These are phyloP conservation scores for Regulus satrapa DNA, from an alignment of 2,113 vertebrate species.

Conservation along the genomic window DNA sequence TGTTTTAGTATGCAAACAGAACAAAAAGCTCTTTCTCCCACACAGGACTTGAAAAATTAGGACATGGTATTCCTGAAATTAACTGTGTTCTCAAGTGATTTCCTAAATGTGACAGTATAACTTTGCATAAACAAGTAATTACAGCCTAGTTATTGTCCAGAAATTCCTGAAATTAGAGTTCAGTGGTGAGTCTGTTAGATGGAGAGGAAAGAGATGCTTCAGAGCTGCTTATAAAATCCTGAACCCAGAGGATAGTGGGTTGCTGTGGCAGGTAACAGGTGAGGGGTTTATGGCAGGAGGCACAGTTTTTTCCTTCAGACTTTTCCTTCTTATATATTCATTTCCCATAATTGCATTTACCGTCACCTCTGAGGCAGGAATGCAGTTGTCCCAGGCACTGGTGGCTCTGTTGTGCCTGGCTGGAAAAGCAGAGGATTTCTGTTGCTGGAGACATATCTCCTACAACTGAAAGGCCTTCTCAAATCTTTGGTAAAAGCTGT, in stretches of 20 bases:
- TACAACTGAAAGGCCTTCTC: conserved; percentile 24
- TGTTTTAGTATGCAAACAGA: neutral
- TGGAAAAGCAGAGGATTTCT: neutral
- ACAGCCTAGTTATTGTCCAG: neutral
- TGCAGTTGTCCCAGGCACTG: too few species aligned
- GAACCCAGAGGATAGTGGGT: neutral
- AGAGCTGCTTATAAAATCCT: neutral
- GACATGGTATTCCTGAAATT: neutral
- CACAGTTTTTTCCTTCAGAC: neutral
- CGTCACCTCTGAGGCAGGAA: neutral
- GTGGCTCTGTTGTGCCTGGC: neutral
- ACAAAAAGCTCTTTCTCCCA: neutral
- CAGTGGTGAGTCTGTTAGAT: neutral
- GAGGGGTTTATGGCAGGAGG: neutral
- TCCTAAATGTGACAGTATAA: neutral
- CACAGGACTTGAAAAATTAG: neutral
- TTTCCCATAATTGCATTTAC: neutral
- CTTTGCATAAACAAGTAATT: neutral
- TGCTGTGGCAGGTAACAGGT: neutral
- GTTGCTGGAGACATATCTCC: neutral
- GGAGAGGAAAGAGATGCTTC: neutral
- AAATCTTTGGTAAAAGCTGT: conserved; percentile 13
- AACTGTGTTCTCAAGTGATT: neutral
- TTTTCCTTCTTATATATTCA: fast-evolving
- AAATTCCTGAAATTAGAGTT: neutral